Base-by-base conservation (phyloP, 2,113 vertebrate species). In the Takifugu flavidus region DNA sequence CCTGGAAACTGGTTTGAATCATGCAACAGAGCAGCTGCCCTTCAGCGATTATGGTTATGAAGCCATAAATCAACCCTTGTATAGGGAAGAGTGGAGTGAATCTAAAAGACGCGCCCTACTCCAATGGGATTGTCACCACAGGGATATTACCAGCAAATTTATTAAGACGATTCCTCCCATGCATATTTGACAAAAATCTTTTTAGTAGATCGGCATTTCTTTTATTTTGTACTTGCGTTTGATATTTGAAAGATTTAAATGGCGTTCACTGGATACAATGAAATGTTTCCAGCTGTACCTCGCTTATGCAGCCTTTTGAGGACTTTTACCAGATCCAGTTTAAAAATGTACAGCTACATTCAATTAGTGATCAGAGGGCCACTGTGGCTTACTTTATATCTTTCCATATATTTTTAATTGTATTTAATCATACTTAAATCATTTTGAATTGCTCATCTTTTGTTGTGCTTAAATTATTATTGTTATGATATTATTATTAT, bases 41-140 rank as follows among this genome's bases (percentile, higher is more conserved):
- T 86, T 80, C 83, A 87, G 82, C 85, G 86, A 88, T 87, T 84
- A 87, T 47, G 53, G 67, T 80, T 85, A 87, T 90, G 87, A 87
- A 89, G 72, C 75, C 74, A 86, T 90, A 87, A 87, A 90, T 91
- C 88, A 89, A 63, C 59, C 77, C 78, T 86, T 89, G 87, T 85
- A 78, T 75, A 74, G 70, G 49, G 62, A 67, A 59, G 62, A 71
- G 62, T 15, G 13, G 66, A 71, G 65, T 39, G 65, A 50, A 69
- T 66, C 66, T 74, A 61, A 79, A 84, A 83, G 81, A 76, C 74
- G 69, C 62, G 74, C 58, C 54, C 67, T 63, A 44, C 66, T 64
- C 58, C 67, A 20, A 44, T 62, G 59, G 55, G 80, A 72, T 69
- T 70, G 63, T 66, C 57, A 34, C 14, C 62, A 63, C 39, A 42